Evolutionary conservation across 2,888 invertebrate genomes (phyloP), one percentile per base, ranked within the genome.

Genomic region (Hydroisotoma schaefferi): DNA sequence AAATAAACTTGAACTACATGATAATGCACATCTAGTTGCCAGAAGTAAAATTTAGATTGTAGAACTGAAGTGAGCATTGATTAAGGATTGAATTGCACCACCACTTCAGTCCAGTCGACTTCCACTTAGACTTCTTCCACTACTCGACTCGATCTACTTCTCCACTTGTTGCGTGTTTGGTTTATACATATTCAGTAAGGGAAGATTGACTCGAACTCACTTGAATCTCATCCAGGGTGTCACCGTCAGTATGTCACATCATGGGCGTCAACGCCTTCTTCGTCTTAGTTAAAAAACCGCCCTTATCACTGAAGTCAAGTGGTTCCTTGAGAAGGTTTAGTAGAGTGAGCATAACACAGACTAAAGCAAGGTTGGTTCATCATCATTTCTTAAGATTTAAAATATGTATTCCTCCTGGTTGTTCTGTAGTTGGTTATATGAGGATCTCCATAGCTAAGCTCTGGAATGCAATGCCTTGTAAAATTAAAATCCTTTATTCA

Each of bases 211-310:
- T 57, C 55, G 37, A 57, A 55, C 6, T 6, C 20, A 49, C 28
- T 22, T 25, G 12, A 29, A 51, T 44, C 44, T 52, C 43, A 29
- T 33, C 27, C 52, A 63, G 70, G 70, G 70, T 68, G 70, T 70
- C 70, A 67, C 68, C 65, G 65, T 65, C 67, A 68, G 68, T 70
- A 70, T 70, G 70, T 70, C 70, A 70, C 70, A 65, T 53, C 57
- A 63, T 65, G 70, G 70, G 70, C 70, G 70, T 70, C 62, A 59
- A 61, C 70, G 47, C 46, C 46, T 28, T 51, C 10, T 22, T 46
- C 58, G 55, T 56, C 52, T 38, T 28, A 33, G n/a, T 20, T 55
- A 56, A 46, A 65, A 61, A 61, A 65, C 67, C 67, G 65, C 65
- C 67, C 69, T 68, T 65, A 65, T 68, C 61, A 40, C 20, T 40